Percentiles rank a stretch among this genome's conserved stretches.
phyloP scores from a whole-genome alignment of 1,140 invertebrate genomes.

The Dendrolimus kikuchii region DNA sequence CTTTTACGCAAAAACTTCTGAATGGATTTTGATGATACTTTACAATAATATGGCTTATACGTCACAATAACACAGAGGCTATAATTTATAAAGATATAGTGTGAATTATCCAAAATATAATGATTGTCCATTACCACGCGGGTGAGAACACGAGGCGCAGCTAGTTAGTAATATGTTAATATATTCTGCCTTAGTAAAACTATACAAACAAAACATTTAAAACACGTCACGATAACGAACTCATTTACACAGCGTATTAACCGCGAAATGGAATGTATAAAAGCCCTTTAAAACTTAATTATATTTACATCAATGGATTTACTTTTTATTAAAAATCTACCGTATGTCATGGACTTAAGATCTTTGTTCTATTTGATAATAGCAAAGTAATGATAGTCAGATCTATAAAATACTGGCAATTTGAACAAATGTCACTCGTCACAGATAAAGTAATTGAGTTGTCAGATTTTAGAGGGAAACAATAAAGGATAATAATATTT shows the following conservation, averaged over 20 bases:
- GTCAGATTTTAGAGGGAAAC: conserved; percentile 61
- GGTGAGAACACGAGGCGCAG: too few relatives aligned
- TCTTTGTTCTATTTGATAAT: neutral
- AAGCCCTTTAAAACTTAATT: conserved; percentile 25
- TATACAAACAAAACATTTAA: conserved; percentile 54
- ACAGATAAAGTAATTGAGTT: conserved; percentile 52
- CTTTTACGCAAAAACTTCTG: too few relatives aligned
- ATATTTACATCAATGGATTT: conserved; percentile 12
- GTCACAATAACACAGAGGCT: too few relatives aligned
- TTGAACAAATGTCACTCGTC: conserved; percentile 65
- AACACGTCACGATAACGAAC: conserved; percentile 65
- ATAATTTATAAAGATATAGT: too few relatives aligned
- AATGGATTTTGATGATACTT: too few relatives aligned
- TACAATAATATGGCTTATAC: too few relatives aligned
- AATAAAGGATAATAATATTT: conserved; percentile 9
- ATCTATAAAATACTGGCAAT: conserved; percentile 38
- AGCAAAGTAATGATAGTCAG: conserved; percentile 1
- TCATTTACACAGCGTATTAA: conserved; percentile 67
- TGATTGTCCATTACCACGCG: too few relatives aligned
- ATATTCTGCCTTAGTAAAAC: conserved; percentile 52
- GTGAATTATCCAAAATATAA: too few relatives aligned
- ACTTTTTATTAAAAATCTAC: conserved; percentile 12
- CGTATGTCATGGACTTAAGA: conserved; percentile 12
- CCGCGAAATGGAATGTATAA: conserved; percentile 56
- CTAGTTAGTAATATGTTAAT: conserved; percentile 29